phyloP scores from a whole-genome alignment of 2,797 vertebrate genomes.

The Acanthiza pusilla region DNA sequence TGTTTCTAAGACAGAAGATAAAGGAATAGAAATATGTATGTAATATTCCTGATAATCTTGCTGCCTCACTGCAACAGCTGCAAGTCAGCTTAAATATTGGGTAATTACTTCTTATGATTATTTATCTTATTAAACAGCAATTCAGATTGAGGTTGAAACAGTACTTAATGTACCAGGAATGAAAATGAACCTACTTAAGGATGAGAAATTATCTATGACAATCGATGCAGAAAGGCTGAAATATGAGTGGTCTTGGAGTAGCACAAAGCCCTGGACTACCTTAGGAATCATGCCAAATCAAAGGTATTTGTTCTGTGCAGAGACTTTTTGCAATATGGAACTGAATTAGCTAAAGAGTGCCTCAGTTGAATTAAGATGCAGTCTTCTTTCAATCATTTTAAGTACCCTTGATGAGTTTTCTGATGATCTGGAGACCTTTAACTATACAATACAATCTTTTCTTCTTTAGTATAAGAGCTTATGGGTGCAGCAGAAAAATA shows the following conservation, averaged over 20 bases:
- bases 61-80: neutral
- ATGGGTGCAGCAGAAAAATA: neutral
- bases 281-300: neutral
- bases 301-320: neutral
- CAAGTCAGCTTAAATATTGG: conserved; percentile 2
- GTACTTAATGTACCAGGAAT: conserved; percentile 38
- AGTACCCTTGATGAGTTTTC: neutral
- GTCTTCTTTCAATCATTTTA: neutral
- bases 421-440: neutral
- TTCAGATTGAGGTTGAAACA: conserved; percentile 32
- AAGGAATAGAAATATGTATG: neutral
- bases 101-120: conserved; percentile 37
- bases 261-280: neutral
- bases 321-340: neutral
- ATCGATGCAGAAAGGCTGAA: neutral
- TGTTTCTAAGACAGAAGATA: neutral
- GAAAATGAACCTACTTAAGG: conserved; percentile 20
- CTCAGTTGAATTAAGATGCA: neutral
- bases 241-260: neutral
- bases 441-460: neutral
- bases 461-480: neutral
- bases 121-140: conserved; percentile 38
- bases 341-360: neutral
- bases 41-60: neutral
- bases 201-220: conserved; percentile 7